Evolutionary conservation across 30 jellyfish, hydroid and myxozoan species (phyloP), one percentile per base, ranked within the genome.

Genomic region (Haliclystus octoradiatus): DNA sequence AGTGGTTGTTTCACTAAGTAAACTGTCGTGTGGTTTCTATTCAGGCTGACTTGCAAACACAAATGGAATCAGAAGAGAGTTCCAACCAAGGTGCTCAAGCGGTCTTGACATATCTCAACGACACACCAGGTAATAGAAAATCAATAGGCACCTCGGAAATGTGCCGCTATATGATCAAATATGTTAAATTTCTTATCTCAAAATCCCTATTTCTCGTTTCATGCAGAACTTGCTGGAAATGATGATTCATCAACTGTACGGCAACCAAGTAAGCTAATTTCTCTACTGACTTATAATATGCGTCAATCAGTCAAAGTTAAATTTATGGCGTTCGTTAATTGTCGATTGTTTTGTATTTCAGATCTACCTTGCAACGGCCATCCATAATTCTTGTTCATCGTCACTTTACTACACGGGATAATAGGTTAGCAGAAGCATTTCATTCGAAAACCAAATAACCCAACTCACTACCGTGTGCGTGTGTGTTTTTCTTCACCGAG

Each of bases 11-110:
- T n/a, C n/a, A n/a, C n/a, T n/a, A n/a, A n/a, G n/a, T n/a, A n/a
- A n/a, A n/a, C n/a, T n/a, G n/a, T n/a, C n/a, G n/a, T n/a, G n/a
- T n/a, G n/a, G n/a, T n/a, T n/a, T 28, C 2, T 33, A 22, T 33
- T 28, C 47, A 80, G 93, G 93, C 93, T 66, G 93, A 80, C 30
- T 50, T 80, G 66, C 93, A 80, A 57, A 72, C 93, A 26, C 74
- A 85, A 53, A 80, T 80, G 85, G 81, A 65, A 32, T 80, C 93
- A 1, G 93, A 80, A 46, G 84, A 80, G 65, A 34, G 73, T 28
- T 76, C 84, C 9, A 76, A 51, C 34, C 79, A 80, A 34, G 85
- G 93, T 1, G 81, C 85, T 0, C 63, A 67, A 32, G 85, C 75
- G 1, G 50, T 77, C 1, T 61, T 77, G 71, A 57, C 90, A 2